phyloP scores from a whole-genome alignment of 2,888 invertebrate species.

The Lissonota sp. region DNA sequence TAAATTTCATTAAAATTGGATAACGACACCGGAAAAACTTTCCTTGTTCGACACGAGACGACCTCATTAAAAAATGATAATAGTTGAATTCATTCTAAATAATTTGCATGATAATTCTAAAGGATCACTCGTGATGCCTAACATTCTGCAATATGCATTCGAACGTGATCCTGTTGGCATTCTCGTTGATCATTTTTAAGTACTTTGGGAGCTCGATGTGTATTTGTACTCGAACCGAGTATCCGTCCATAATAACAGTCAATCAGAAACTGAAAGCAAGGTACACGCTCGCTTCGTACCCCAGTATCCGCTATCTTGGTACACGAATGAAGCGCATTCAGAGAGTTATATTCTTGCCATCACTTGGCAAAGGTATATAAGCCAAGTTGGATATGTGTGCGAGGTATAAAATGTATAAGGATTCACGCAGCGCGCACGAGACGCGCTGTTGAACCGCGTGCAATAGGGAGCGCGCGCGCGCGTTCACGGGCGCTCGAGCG shows the following conservation, averaged over 20 bases:
- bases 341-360: constrained; percentile 7
- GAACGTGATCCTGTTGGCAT: too few species aligned
- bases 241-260: constrained; percentile 23
- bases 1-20: too few species aligned
- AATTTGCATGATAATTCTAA: too few species aligned
- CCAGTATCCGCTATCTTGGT: constrained; percentile 41
- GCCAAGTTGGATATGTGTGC: constrained; percentile 9
- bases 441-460: not conserved
- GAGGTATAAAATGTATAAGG: constrained; percentile 43
- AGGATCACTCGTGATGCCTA: too few species aligned
- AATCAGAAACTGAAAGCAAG: constrained; percentile 25
- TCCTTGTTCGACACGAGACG: too few species aligned
- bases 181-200: too few species aligned
- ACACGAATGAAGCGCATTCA: constrained; percentile 33
- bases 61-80: too few species aligned
- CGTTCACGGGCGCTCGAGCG: too few species aligned
- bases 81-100: too few species aligned
- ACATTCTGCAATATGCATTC: too few species aligned
- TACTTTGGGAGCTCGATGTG: constrained; percentile 10
- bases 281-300: constrained; percentile 21
- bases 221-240: constrained; percentile 6
- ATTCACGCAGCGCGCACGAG: constrained; percentile 58
- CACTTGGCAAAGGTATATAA: constrained; percentile 9
- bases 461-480: too few species aligned
- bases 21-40: too few species aligned